Evolutionary conservation across 2,888 invertebrate species (phyloP), one percentile per base, ranked within the genome.

Genomic region (Clitarchus hookeri): DNA sequence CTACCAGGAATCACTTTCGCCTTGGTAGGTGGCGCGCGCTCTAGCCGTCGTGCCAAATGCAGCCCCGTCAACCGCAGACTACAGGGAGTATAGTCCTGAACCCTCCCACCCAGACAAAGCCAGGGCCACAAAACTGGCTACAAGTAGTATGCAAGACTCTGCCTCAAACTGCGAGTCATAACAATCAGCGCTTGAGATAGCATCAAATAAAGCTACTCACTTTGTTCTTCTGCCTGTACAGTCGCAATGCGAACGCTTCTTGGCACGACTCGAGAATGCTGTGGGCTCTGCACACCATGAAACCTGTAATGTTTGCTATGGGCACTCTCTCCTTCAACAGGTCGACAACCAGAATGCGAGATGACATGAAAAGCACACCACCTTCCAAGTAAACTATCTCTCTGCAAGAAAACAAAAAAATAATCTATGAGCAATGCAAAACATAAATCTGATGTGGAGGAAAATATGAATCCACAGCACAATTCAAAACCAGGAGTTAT

Each of bases 311-410:
- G 89, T 97, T 95, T 86, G 96, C 94, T 53, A 97, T 93, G 0
- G 99, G 99, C 77, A 99, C 94, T 88, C 98, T 94, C 87, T 97
- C 95, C 91, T 98, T 98, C 85, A 99, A 93, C 89, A 99, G 93
- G 93, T 99, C 99, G 11, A 99, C 98, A 6, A 99, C 98, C 86
- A 99, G 93, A 89, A 99, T 98, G 87, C 98, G 94, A 13, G 98
- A 97, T 6, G 98, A 97, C 65, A 99, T 95, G 92, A 99, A 98
- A 90, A 98, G 95, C 85, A 99, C 94, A 6, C 99, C 99, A 85
- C 99, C 99, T 89, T 97, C 95, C 88, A 97, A 92, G 91, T 99
- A 99, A 79, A 96, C 93, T 85, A 95, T 94, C 91, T 96, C 95
- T 89, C 97, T 96, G 90, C n/a, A 90, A 90, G n/a, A 25, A 83